Evolutionary conservation across 2,888 invertebrate species (phyloP), one percentile per base, ranked within the genome.

Genomic region (Hydrotaea cyrtoneurina): DNA sequence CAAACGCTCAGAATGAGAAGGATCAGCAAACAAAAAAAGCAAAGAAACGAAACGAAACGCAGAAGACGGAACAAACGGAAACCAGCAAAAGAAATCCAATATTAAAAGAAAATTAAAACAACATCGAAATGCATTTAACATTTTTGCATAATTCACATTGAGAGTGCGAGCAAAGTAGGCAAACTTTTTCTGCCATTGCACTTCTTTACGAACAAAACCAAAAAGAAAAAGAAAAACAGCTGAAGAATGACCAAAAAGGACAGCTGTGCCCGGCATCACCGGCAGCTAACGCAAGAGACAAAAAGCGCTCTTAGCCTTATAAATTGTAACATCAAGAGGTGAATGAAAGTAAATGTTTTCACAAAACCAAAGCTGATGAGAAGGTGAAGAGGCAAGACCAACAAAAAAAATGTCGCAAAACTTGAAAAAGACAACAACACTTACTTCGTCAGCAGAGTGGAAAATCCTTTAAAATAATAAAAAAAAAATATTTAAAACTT

Each of bases 381-480:
- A 53, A 15, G 17, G 19, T 69, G 39, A 21, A 72, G 72, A 55
- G 36, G 59, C 31, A 7, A 81, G 57, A 31, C n/a, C n/a, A 36
- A 59, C 26, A 66, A 64, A 23, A 55, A 71, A 71, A 19, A 80
- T 19, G 46, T 73, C 31, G 17, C 31, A 57, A 75, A 64, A 64
- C 36, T 72, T 53, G 23, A 79, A 75, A 84, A 85, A 76, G 71
- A 80, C 80, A 85, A 77, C 79, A 82, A 78, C 79, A 72, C 82
- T 82, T 80, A 80, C 86, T 86, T 86, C 81, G 78, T 88, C 89
- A 89, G 87, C 89, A 91, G 90, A 91, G 91, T 89, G 89, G 90
- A 91, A 91, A 90, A 90, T 91, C 91, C 88, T 88, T 88, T 89
- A 90, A 88, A 91, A 90, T 90, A 90, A 91, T 90, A 90, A 89